phyloP scores from a whole-genome alignment of 1,140 invertebrate species.

The Helicoverpa armigera region DNA sequence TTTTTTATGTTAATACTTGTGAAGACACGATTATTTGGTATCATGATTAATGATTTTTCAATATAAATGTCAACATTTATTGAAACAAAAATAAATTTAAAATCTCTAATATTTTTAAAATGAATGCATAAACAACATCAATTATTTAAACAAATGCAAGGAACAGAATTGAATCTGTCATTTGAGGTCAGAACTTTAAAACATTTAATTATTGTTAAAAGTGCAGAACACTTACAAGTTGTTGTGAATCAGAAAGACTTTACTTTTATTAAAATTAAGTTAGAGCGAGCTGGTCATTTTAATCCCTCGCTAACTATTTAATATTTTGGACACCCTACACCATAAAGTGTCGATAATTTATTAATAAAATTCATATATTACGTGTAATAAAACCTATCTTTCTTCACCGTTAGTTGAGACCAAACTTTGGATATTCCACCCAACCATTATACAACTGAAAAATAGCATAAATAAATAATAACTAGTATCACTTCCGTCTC shows the following conservation, averaged over 20 bases:
- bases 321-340: not conserved
- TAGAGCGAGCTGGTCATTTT: not conserved
- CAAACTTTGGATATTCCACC: constrained; percentile 5
- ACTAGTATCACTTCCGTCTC: constrained; percentile 44
- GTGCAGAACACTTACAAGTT: not conserved
- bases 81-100: constrained; percentile 9
- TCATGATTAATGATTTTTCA: constrained; percentile 28
- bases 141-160: constrained; percentile 14
- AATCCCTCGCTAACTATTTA: not conserved
- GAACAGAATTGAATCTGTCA: not conserved
- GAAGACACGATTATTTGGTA: constrained; percentile 34
- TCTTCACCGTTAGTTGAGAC: constrained; percentile 22
- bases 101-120: not conserved
- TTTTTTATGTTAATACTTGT: constrained; percentile 13
- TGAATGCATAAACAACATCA: not conserved
- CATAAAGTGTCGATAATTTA: not conserved
- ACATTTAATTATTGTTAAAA: not conserved
- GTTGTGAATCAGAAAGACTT: not conserved
- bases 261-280: not conserved
- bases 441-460: constrained; percentile 12
- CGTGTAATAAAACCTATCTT: not conserved
- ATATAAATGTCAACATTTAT: constrained; percentile 23
- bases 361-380: no score
- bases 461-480: constrained; percentile 33
- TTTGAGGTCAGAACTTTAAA: not conserved